Evolutionary conservation across 2,888 invertebrate genomes (phyloP).

Genomic region (Platerodrilus igneus): DNA sequence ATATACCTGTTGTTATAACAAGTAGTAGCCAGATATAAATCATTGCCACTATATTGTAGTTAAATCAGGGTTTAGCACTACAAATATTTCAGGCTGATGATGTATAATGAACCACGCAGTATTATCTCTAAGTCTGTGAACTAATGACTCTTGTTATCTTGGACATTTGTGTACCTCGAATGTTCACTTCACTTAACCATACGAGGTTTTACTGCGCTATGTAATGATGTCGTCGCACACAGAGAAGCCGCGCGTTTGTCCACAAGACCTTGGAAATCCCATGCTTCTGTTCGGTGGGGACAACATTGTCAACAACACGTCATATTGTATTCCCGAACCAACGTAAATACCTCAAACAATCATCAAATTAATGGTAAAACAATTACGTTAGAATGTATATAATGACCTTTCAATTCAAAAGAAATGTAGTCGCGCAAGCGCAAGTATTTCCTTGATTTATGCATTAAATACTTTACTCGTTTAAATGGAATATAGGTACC

Average conservation of each 20-base stretch:
- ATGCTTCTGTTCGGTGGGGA: conserved; percentile 22
- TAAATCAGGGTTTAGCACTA: conserved; percentile 6
- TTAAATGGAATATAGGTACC: too few relatives aligned
- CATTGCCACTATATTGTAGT: too few relatives aligned
- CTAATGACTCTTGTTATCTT: conserved; percentile 19
- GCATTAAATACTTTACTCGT: too few relatives aligned
- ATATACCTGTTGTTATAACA: conserved; percentile 8
- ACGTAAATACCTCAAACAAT: too few relatives aligned
- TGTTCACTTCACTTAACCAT: conserved; percentile 5
- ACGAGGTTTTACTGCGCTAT: conserved; percentile 10
- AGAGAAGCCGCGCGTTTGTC: conserved; percentile 17
- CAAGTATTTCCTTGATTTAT: too few relatives aligned
- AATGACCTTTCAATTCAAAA: too few relatives aligned
- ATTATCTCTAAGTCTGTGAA: conserved; percentile 10
- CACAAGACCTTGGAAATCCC: conserved; percentile 30
- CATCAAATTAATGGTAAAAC: too few relatives aligned
- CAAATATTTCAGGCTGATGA: too few relatives aligned
- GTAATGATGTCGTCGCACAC: conserved; percentile 9
- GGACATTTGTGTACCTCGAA: conserved; percentile 10
- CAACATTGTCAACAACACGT: conserved; percentile 21
- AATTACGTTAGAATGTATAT: too few relatives aligned
- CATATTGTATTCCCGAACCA: conserved; percentile 19
- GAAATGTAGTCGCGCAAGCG: too few relatives aligned
- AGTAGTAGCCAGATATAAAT: conserved; percentile 7
- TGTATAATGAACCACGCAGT: too few relatives aligned